These are phyloP conservation scores for Xiphydria camelus DNA, from an alignment of 2,888 invertebrate genomes.

Conservation along the genomic window DNA sequence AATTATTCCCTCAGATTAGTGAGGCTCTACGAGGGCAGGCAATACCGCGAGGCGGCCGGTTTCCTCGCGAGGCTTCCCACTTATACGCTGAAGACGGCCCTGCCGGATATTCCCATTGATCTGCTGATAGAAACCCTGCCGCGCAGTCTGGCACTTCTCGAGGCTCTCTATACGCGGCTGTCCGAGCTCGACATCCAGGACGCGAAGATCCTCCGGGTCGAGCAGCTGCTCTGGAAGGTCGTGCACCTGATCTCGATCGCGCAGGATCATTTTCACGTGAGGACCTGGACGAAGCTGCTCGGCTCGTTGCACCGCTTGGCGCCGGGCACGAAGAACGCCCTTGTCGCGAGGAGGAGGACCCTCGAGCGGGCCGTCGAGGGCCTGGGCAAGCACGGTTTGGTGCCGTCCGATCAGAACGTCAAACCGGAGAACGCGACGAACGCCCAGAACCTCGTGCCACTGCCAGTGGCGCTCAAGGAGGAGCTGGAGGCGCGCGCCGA, in stretches of 20 bases:
- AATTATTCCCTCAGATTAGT: constrained; percentile 61
- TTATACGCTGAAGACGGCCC: constrained; percentile 76
- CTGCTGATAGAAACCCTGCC: constrained; percentile 87
- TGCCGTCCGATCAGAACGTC: constrained; percentile 55
- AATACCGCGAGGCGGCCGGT: constrained; percentile 88
- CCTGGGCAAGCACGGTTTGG: constrained; percentile 83
- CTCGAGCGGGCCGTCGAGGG: constrained; percentile 86
- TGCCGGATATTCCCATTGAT: constrained; percentile 82
- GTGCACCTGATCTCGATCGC: constrained; percentile 72
- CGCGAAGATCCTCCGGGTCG: constrained; percentile 62
- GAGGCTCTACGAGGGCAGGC: constrained; percentile 82
- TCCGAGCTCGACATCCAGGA: constrained; percentile 46
- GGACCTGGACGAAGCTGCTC: constrained; percentile 47
- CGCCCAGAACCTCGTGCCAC: constrained; percentile 64
- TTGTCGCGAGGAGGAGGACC: constrained; percentile 71
- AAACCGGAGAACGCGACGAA: constrained; percentile 21
- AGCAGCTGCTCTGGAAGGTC: constrained; percentile 83
- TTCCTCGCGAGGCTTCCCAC: constrained; percentile 80
- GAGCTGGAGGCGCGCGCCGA: constrained; percentile 84
- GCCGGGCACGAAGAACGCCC: constrained; percentile 68
- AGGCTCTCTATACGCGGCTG: constrained; percentile 69
- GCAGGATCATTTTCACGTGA: constrained; percentile 38
- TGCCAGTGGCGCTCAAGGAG: constrained; percentile 80
- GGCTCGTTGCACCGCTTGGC: constrained; percentile 36
- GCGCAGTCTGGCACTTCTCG: constrained; percentile 82